A percentile compares a stretch with the other conserved stretches of the same genome.
Conservation (phyloP, 92 coral and sea anemone genomes). For the Porites divaricata region DNA sequence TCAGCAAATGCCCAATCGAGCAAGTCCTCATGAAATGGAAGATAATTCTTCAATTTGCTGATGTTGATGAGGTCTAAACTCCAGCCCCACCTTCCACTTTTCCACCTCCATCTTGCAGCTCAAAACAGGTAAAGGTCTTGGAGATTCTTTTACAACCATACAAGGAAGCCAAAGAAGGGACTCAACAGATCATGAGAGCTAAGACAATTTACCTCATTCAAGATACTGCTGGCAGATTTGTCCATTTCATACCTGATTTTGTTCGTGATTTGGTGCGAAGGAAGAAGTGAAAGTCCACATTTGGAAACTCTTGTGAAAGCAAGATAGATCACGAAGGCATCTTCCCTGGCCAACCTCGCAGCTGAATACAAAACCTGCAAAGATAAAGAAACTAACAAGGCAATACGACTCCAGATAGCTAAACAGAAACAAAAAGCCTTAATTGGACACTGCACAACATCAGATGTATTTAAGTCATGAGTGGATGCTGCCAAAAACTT, state of each 20-base stretch:
- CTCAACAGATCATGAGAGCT: slow-evolving; percentile 3
- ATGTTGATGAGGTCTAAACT: too few relatives aligned
- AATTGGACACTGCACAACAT: slow-evolving; percentile 13
- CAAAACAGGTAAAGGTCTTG: slow-evolving; percentile 2
- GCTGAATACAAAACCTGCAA: slow-evolving; percentile 43
- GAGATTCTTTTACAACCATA: slow-evolving; percentile 8
- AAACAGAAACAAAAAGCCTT: slow-evolving; percentile 35
- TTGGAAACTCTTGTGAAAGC: neutral
- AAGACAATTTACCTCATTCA: slow-evolving; percentile 5
- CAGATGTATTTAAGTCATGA: slow-evolving; percentile 18
- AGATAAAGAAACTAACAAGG: slow-evolving; percentile 41
- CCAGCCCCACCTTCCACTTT: too few relatives aligned
- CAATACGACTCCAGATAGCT: slow-evolving; percentile 1
- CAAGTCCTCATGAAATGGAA: too few relatives aligned
- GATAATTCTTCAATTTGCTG: too few relatives aligned
- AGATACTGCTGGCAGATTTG: neutral
- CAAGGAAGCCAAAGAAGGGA: slow-evolving; percentile 16
- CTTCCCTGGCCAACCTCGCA: slow-evolving; percentile 30
- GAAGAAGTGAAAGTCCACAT: neutral
- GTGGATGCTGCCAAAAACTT: slow-evolving; percentile 39
- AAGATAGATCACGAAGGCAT: neutral
- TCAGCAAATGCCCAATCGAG: too few relatives aligned
- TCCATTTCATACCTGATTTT: slow-evolving; percentile 3
- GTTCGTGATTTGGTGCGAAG: neutral
- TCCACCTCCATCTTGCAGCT: slow-evolving; percentile 11